Conservation (phyloP, 1,140 invertebrate genomes). For the Caenorhabditis remanei region DNA sequence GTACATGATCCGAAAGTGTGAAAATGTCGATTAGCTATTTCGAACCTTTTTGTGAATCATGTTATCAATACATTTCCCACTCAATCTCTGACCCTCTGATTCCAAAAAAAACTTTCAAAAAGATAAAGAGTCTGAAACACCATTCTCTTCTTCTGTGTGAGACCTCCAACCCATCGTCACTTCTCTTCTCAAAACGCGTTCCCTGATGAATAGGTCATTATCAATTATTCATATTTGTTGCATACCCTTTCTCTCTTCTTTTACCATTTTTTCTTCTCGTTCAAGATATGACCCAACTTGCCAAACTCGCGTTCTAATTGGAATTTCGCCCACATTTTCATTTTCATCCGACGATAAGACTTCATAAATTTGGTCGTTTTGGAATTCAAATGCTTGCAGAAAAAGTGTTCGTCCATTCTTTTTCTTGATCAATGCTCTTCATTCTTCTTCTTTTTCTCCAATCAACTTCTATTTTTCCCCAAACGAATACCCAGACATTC, state of each 20-base stretch:
- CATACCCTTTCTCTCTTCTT: constrained; percentile 7
- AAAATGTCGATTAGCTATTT: too few species aligned
- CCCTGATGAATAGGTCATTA: constrained; percentile 19
- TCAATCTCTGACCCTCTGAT: too few species aligned
- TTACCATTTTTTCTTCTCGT: constrained; percentile 4
- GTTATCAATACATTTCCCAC: too few species aligned
- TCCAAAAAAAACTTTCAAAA: too few species aligned
- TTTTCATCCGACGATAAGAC: background rate
- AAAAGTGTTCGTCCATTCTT: background rate
- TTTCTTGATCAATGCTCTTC: background rate
- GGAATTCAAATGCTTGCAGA: background rate
- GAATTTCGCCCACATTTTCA: background rate
- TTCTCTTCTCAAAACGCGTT: constrained; percentile 50
- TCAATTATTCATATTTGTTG: constrained; percentile 53
- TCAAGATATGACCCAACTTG: background rate
- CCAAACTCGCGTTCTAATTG: background rate
- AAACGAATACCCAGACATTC: background rate
- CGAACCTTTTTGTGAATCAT: too few species aligned
- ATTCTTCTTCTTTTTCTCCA: background rate
- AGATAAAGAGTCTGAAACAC: too few species aligned
- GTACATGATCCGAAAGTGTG: too few species aligned
- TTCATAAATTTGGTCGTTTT: background rate
- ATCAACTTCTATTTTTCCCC: constrained; percentile 18
- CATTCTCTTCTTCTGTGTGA: background rate
- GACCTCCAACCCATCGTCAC: background rate